These are phyloP conservation scores for Augiades crinisus DNA, from an alignment of 2,888 invertebrate species.

Conservation along the genomic window DNA sequence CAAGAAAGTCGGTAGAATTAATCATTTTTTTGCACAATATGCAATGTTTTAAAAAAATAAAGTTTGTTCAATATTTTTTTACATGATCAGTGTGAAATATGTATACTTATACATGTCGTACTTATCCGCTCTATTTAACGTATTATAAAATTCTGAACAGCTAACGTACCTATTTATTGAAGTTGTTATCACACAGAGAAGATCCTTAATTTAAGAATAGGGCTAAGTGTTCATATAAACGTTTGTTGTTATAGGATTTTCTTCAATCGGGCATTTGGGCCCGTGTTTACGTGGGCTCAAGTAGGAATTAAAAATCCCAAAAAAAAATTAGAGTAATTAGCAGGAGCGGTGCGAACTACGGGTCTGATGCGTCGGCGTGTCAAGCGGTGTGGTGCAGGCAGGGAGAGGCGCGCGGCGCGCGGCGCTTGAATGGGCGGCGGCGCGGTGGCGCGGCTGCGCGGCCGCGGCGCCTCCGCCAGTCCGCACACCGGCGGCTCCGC, in stretches of 20 bases:
- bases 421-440: slow-evolving; percentile 58
- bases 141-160: too few species aligned
- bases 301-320: slow-evolving; percentile 27
- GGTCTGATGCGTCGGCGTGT: slow-evolving; percentile 24
- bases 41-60: background rate
- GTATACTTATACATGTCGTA: too few species aligned
- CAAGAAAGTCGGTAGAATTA: slow-evolving; percentile 28
- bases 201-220: background rate
- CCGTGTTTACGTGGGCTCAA: background rate
- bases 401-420: slow-evolving; percentile 44
- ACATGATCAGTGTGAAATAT: background rate
- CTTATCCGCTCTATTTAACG: too few species aligned
- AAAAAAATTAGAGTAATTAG: slow-evolving; percentile 41
- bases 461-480: slow-evolving; percentile 64
- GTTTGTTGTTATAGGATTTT: background rate
- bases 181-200: background rate
- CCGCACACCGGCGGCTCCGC: slow-evolving; percentile 81
- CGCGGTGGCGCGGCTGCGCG: slow-evolving; percentile 48
- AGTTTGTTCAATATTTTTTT: background rate
- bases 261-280: background rate
- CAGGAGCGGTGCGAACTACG: slow-evolving; percentile 29
- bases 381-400: slow-evolving; percentile 19
- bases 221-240: background rate
- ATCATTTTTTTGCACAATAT: slow-evolving; percentile 2
- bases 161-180: background rate